Evolutionary conservation across 2,888 invertebrate genomes (phyloP), one percentile per base, ranked within the genome.

Genomic region (Choristoneura rosaceana): DNA sequence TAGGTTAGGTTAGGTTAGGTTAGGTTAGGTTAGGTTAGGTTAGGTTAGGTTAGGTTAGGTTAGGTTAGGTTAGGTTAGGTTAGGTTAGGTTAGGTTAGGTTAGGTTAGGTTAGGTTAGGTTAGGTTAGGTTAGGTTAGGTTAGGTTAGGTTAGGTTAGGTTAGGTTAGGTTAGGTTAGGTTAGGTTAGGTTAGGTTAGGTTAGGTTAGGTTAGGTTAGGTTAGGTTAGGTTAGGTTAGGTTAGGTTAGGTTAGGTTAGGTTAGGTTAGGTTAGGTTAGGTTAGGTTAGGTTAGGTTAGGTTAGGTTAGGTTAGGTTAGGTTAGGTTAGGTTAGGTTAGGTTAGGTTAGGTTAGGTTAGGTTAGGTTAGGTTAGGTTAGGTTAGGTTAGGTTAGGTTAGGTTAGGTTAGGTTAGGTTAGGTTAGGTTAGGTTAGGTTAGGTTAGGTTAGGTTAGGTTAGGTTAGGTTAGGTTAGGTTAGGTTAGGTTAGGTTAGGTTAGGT

Each of bases 1-100:
- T 50, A 50, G 50, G 50, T 50, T 50, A 50, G 50, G 50, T 50
- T 50, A 50, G 50, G 50, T 50, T 50, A 50, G 50, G 50, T 50
- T 50, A 50, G 50, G 50, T 50, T 50, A 50, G 50, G 50, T 50
- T 50, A 50, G 50, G 50, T 50, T 50, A 50, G 50, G 50, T 50
- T 50, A 50, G 50, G 50, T 50, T 50, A 50, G 50, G 50, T 50
- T 50, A 50, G 50, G 50, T 50, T 50, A 50, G 50, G 50, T 50
- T 50, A 50, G 50, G 50, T 50, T 50, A 50, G 50, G 50, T 50
- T 50, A 50, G 50, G 50, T 50, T 50, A 50, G 50, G 50, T 50
- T 50, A 50, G 50, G 50, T 50, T 50, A 50, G 50, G 50, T 50
- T 50, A 50, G 50, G 50, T 50, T 50, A 50, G 50, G 50, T 50